phyloP scores from a whole-genome alignment of 2,113 vertebrate species.

The Anoura caudifer region DNA sequence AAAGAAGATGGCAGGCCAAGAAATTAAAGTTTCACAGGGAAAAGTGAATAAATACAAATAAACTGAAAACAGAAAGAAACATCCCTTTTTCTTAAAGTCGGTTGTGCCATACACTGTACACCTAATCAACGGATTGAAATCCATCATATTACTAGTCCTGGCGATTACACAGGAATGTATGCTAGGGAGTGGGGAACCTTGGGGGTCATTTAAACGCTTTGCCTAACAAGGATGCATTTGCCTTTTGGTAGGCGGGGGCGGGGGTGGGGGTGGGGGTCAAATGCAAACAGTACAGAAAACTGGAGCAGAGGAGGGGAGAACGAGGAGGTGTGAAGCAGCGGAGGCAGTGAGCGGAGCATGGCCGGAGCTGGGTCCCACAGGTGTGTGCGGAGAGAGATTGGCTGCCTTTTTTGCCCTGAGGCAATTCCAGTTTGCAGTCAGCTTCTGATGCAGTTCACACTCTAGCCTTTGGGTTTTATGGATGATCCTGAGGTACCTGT shows the following conservation, averaged over 20 bases:
- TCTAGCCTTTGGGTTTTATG: neutral
- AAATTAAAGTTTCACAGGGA: neutral
- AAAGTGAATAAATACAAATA: neutral
- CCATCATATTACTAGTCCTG: neutral
- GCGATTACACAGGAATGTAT: neutral
- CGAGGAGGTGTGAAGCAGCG: too few species aligned
- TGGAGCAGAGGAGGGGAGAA: neutral
- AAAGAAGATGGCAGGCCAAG: neutral
- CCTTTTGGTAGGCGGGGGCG: neutral
- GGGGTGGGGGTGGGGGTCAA: too few species aligned
- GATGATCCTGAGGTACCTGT: neutral
- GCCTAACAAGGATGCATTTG: neutral
- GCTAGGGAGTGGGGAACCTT: neutral
- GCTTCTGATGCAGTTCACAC: neutral
- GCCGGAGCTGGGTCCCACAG: rapidly evolving
- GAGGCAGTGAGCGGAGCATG: neutral
- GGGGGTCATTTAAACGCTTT: neutral
- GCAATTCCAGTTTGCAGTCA: too few species aligned
- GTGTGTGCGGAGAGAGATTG: neutral
- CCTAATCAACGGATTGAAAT: neutral
- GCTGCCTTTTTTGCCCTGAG: neutral
- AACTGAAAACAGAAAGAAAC: neutral
- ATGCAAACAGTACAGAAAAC: neutral
- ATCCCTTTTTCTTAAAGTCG: neutral
- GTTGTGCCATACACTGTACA: neutral